Percentiles rank a stretch among this genome's conserved stretches.
Evolutionary conservation across 2,113 vertebrate species (phyloP).

Genomic region (Pseudopodoces humilis): DNA sequence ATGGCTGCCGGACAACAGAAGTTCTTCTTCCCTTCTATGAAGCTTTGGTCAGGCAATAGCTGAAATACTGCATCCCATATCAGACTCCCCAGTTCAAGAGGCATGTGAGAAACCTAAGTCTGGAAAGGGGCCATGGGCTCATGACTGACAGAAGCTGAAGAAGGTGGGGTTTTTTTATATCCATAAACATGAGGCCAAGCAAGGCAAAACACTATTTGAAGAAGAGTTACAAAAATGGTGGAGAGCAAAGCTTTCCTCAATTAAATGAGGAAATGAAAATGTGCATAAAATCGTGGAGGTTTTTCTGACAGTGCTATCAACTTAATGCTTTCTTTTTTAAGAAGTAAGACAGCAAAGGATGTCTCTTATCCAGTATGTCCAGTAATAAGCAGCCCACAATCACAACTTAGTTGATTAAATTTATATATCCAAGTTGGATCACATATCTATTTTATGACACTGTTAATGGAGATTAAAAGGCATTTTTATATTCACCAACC

Average conservation of each 20-base stretch:
- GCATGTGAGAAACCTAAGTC: not conserved
- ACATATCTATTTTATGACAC: not conserved
- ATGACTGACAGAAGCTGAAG: not conserved
- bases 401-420: not conserved
- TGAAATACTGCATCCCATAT: not conserved
- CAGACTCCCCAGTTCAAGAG: not conserved
- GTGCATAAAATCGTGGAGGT: fast-evolving
- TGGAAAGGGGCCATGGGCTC: not conserved
- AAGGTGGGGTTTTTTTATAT: not conserved
- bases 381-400: not conserved
- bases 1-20: not conserved
- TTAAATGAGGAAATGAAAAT: not conserved
- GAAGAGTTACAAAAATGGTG: not conserved
- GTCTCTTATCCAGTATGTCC: not conserved
- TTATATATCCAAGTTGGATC: not conserved
- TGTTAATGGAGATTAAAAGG: not conserved
- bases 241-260: not conserved
- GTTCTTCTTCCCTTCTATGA: not conserved
- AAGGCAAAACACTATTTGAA: not conserved
- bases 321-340: not conserved
- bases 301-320: not conserved
- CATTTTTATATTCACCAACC: not conserved
- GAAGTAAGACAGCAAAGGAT: not conserved
- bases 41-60: not conserved
- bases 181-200: not conserved